phyloP scores from a whole-genome alignment of 2,113 vertebrate genomes.

The Sitta europaea region DNA sequence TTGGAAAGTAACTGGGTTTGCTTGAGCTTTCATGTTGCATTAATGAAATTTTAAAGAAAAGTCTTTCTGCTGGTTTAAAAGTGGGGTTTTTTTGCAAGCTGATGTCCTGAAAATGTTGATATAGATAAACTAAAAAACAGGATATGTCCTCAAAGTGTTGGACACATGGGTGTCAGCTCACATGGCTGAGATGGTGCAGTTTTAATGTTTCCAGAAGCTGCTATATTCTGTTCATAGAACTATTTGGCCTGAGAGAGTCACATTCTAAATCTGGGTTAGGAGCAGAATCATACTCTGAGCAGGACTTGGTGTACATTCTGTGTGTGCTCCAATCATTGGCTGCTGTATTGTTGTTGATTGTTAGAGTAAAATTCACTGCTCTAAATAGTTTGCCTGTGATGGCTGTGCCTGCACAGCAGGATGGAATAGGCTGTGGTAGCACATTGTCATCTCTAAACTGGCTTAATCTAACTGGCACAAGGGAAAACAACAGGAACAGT shows the following conservation, averaged over 20 bases:
- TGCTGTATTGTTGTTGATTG: neutral
- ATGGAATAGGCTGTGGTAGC: neutral
- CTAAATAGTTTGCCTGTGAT: neutral
- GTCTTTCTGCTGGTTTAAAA: neutral
- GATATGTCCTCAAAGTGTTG: neutral
- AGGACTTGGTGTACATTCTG: neutral
- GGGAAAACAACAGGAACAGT: neutral
- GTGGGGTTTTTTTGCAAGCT: neutral
- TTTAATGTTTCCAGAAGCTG: constrained; percentile 1
- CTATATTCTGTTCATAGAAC: neutral
- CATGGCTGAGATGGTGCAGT: neutral
- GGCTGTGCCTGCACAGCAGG: neutral
- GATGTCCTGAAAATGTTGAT: constrained; percentile 22
- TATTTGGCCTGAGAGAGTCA: neutral
- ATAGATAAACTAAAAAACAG: neutral
- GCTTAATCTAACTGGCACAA: neutral
- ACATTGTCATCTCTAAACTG: neutral
- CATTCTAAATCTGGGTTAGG: neutral
- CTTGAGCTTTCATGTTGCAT: neutral
- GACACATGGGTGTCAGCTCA: neutral
- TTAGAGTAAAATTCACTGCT: neutral
- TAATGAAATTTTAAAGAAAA: neutral
- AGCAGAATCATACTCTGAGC: neutral
- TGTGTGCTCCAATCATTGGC: neutral
- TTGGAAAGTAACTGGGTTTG: neutral